Evolutionary conservation across 1,140 invertebrate genomes (phyloP).

Genomic region (Tetramorium alpestre): DNA sequence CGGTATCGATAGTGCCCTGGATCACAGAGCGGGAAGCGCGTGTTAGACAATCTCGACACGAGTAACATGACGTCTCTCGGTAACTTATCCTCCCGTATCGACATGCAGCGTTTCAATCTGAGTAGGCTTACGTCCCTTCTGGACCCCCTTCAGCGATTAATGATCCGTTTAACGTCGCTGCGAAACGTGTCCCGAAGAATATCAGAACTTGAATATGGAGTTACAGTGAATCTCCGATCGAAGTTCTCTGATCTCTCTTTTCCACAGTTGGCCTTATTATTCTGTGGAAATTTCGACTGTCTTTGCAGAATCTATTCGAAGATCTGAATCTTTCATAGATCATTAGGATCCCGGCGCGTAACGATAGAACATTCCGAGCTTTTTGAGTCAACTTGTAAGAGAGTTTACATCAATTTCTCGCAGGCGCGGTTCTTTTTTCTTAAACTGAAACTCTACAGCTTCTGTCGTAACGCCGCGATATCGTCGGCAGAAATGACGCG

Average conservation of each 20-base stretch:
- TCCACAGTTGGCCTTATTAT: not conserved
- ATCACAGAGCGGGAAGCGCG: slow-evolving; percentile 51
- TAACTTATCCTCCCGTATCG: slow-evolving; percentile 55
- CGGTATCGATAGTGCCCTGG: slow-evolving; percentile 47
- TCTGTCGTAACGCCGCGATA: not conserved
- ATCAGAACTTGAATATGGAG: not conserved
- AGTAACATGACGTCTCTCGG: slow-evolving; percentile 55
- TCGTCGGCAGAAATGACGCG: slow-evolving; percentile 9
- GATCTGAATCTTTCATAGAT: not conserved
- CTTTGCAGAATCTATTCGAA: not conserved
- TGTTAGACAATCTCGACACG: slow-evolving; percentile 60
- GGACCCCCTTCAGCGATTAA: slow-evolving; percentile 14
- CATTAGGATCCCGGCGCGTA: not conserved
- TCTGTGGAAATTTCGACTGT: not conserved
- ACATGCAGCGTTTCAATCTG: slow-evolving; percentile 46
- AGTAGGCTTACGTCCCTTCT: slow-evolving; percentile 20
- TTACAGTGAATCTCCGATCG: not conserved
- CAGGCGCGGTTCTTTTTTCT: not conserved
- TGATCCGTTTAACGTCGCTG: slow-evolving; percentile 32
- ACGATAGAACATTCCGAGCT: not conserved
- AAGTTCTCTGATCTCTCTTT: not conserved
- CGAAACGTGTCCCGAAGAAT: slow-evolving; percentile 14
- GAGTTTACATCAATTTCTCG: not conserved
- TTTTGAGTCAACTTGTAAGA: not conserved
- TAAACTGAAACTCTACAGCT: not conserved